These are phyloP conservation scores for Acronicta leporina DNA, from an alignment of 2,888 invertebrate species.

Conservation along the genomic window DNA sequence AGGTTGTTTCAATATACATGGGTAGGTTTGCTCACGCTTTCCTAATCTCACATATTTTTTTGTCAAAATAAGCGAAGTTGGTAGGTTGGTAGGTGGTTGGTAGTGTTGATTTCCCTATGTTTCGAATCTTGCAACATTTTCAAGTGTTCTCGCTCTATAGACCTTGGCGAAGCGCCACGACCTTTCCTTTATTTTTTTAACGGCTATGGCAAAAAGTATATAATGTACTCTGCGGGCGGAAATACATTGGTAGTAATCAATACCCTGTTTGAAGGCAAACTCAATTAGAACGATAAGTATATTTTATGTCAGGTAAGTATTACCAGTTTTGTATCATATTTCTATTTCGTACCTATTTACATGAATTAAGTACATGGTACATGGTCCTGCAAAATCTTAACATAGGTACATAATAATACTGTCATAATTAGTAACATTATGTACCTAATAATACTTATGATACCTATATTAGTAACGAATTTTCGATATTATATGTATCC, in stretches of 20 bases:
- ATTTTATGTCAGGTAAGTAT: conserved; percentile 10
- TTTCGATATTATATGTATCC: no score
- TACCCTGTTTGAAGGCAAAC: conserved; percentile 33
- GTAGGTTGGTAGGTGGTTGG: not conserved
- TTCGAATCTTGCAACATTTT: conserved; percentile 38
- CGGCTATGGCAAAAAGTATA: conserved; percentile 43
- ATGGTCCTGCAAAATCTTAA: no score
- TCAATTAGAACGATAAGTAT: conserved; percentile 12
- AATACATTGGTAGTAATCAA: conserved; percentile 50
- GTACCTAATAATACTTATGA: no score
- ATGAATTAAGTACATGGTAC: no score
- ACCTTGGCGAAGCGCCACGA: conserved; percentile 60
- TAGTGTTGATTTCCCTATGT: conserved; percentile 6
- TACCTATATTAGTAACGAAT: no score
- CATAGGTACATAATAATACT: no score
- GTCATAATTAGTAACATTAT: no score
- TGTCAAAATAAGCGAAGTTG: no score
- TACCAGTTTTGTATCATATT: conserved; percentile 14
- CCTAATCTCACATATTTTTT: no score
- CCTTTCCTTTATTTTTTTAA: conserved; percentile 59
- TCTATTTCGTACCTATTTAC: not conserved
- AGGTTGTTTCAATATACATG: no score
- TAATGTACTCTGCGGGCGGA: conserved; percentile 53
- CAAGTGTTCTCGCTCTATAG: conserved; percentile 31
- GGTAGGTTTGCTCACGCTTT: no score